phyloP scores from a whole-genome alignment of 2,113 vertebrate species.

The Shinisaurus crocodilurus region DNA sequence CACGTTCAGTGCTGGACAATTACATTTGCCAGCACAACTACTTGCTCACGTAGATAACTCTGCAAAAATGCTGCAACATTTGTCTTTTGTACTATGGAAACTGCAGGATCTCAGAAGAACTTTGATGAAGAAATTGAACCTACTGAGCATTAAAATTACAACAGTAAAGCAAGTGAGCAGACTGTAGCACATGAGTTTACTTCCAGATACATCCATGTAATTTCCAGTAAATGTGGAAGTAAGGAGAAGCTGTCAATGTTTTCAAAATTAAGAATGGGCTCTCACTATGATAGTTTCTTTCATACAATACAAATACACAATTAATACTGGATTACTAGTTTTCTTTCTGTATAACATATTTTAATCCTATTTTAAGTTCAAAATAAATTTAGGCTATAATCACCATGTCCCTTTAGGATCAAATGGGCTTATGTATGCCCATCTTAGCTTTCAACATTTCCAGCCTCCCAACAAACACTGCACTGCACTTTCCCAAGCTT shows the following conservation, averaged over 20 bases:
- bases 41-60: constrained; percentile 53
- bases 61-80: constrained; percentile 52
- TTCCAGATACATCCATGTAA: not conserved
- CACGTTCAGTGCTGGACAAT: constrained; percentile 13
- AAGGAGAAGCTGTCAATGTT: not conserved
- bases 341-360: not conserved
- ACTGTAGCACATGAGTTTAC: not conserved
- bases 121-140: constrained; percentile 48
- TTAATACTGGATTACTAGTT: not conserved
- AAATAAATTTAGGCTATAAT: not conserved
- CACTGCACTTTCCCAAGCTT: not conserved
- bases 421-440: not conserved
- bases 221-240: not conserved
- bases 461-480: not conserved
- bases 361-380: not conserved
- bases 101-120: constrained; percentile 43
- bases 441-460: not conserved
- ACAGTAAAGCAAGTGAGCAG: not conserved
- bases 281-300: not conserved
- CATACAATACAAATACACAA: not conserved
- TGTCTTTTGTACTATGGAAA: constrained; percentile 45
- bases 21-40: constrained; percentile 22
- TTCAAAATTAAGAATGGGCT: not conserved
- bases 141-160: constrained; percentile 59
- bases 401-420: not conserved